Evolutionary conservation across 2,113 vertebrate genomes (phyloP), one percentile per base, ranked within the genome.

Genomic region (Patagioenas fasciata): DNA sequence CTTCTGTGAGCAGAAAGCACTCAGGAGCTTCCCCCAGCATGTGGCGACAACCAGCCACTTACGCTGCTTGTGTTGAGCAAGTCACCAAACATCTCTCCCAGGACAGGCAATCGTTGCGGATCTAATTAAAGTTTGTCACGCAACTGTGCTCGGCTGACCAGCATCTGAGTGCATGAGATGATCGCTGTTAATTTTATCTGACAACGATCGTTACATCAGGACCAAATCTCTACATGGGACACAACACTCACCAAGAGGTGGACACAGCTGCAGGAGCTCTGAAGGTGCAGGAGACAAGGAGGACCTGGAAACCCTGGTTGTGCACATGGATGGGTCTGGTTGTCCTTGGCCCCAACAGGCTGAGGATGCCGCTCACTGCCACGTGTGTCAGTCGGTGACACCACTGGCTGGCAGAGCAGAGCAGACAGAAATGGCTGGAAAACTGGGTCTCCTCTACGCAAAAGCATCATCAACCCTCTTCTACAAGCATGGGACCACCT

Each of bases 81-180:
- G 50, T 16, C 54, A 77, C 50, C 36, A 58, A 85, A 70, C 50
- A 79, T 25, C 32, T 61, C 78, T 86, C 79, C 10, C 29, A 25
- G 64, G 64, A 34, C 89, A 32, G 48, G 57, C 67, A 85, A 90
- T 90, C 88, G 23, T 44, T 95, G 67, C 29, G 16, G 51, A 85
- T 62, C 79, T 83, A 96, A 97, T 96, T 95, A 96, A 91, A 96
- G 32, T 71, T 47, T 51, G 64, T 88, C 94, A 96, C 2, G 8
- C 71, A 70, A 48, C 64, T 85, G 81, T 83, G 89, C 79, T 80
- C 4, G 0, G 71, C 64, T 88, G 79, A 64, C 79, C 82, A 83
- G 58, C 32, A 60, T 70, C 54, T 0, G 5, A 58, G 60, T 54
- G 29, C 77, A 71, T 60, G 71, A 93, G 48, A 51, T 56, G 85